Evolutionary conservation across 2,797 vertebrate genomes (phyloP), one percentile per base, ranked within the genome.

Genomic region (Fundulus diaphanus): DNA sequence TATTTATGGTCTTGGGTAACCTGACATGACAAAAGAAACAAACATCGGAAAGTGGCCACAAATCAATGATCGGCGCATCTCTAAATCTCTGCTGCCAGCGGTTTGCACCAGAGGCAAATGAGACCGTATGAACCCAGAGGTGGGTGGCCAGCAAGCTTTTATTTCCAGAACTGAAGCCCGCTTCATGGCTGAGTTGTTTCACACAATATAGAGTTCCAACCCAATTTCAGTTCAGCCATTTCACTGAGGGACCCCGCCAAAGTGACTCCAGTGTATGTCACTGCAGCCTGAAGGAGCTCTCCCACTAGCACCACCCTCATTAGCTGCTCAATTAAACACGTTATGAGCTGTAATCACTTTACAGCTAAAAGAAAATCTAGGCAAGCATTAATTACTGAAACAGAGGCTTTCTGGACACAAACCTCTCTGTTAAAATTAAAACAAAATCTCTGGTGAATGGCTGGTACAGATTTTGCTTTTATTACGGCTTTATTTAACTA

Each of bases 131-230:
- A 16, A 35, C 56, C 40, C 15, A 51, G 3, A 29, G 48, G 59
- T 31, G 48, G 6, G 61, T 51, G 73, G 40, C 49, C 59, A 71
- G 72, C 56, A 40, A 15, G 65, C 59, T 82, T 80, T 83, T 42
- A 81, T 49, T 78, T 83, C 73, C 31, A 78, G 40, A 29, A 54
- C 74, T 24, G 72, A 37, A 77, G 72, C 66, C 56, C 42, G 7
- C 74, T 77, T 85, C 79, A 74, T 33, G 67, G 56, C 57, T 79
- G 82, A 86, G 68, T 76, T 56, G 74, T 69, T 81, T 77, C 54
- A 80, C 44, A 76, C 68, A 80, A 78, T 85, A 82, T 42, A 65
- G 46, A 75, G 75, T 80, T 86, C 82, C 69, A 35, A 77, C 66
- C 56, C 78, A 79, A 80, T 80, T 74, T 74, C 51, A 68, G 72